Conservation (phyloP, 2,797 vertebrate species). For the Tympanoctomys barrerae region DNA sequence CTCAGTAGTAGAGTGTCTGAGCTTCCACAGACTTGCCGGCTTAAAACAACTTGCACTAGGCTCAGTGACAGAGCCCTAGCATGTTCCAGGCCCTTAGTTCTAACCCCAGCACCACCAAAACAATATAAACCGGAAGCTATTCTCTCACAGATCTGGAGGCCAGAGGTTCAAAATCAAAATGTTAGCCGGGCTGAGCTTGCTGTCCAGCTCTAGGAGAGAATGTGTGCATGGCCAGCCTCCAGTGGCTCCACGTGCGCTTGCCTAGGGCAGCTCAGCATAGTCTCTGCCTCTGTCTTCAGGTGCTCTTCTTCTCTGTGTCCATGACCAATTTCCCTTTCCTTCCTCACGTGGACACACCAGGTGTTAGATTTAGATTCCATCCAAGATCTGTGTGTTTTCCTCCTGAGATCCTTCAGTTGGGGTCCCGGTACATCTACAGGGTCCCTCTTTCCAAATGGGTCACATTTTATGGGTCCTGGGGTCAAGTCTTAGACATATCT, state of each 20-base stretch:
- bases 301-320: neutral
- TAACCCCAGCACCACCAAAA: neutral
- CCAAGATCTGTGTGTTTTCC: neutral
- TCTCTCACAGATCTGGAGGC: neutral
- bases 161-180: neutral
- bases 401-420: neutral
- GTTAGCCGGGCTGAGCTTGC: neutral
- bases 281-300: neutral
- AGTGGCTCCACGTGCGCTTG: neutral
- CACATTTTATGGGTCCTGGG: neutral
- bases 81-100: too few relatives aligned
- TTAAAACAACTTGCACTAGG: neutral
- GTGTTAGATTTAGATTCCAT: neutral
- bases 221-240: neutral
- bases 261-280: neutral
- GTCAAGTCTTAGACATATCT: neutral
- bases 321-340: neutral
- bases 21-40: neutral
- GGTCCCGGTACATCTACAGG: neutral
- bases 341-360: neutral
- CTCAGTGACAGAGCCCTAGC: neutral
- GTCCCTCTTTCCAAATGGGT: neutral
- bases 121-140: neutral
- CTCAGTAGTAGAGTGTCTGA: neutral
- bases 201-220: neutral